Evolutionary conservation across 2,797 vertebrate species (phyloP).

Genomic region (Prunella strophiata): DNA sequence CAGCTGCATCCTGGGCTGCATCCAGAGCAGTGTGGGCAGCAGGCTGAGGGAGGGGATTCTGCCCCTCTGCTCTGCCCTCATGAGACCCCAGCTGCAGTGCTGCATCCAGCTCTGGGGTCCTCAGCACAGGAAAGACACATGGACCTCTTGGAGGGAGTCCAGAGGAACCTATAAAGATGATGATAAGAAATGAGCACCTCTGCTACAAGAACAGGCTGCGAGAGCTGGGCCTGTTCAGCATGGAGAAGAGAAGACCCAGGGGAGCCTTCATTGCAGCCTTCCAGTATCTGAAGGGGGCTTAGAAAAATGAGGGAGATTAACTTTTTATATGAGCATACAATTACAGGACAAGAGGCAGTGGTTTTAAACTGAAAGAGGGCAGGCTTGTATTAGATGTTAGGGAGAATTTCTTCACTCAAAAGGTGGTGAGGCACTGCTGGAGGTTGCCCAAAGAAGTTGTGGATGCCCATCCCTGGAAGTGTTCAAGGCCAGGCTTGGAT

Average conservation of each 20-base stretch:
- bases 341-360: too few relatives aligned
- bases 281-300: too few relatives aligned
- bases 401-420: too few relatives aligned
- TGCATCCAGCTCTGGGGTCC: neutral
- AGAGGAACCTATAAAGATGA: neutral
- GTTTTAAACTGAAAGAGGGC: too few relatives aligned
- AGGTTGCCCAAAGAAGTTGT: too few relatives aligned
- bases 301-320: too few relatives aligned
- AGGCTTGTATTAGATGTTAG: too few relatives aligned
- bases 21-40: rapidly evolving
- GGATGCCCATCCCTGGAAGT: too few relatives aligned
- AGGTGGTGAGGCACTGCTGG: too few relatives aligned
- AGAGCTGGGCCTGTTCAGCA: neutral
- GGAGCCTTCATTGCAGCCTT: too few relatives aligned
- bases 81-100: neutral
- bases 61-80: neutral
- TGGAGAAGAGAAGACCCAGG: neutral
- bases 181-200: neutral
- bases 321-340: too few relatives aligned
- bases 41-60: neutral
- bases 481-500: too few relatives aligned
- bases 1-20: neutral
- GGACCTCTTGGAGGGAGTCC: neutral
- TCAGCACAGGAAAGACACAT: neutral
- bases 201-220: neutral